phyloP scores from a whole-genome alignment of 2,888 invertebrate genomes.

The Magallana nippona region DNA sequence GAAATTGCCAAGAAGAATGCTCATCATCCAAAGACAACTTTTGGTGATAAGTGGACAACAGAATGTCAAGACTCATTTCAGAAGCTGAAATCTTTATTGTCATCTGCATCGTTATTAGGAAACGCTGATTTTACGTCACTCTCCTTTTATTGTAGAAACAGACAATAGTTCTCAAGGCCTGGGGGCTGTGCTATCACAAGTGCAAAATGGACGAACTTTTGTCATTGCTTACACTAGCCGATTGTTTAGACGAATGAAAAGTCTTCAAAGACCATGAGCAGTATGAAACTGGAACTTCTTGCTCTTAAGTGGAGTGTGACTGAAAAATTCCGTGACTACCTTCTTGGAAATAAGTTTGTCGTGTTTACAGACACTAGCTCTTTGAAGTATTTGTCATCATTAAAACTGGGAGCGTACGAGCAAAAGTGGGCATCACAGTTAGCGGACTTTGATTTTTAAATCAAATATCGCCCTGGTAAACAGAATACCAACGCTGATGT shows the following conservation, averaged over 20 bases:
- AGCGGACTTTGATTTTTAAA: slow-evolving; percentile 47
- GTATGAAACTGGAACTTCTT: too few relatives aligned
- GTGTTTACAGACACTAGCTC: slow-evolving; percentile 45
- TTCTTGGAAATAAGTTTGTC: slow-evolving; percentile 39
- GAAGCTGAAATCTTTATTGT: slow-evolving; percentile 16
- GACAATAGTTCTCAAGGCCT: slow-evolving; percentile 38
- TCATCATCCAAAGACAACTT: neutral
- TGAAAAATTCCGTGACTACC: slow-evolving; percentile 46
- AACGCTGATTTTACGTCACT: slow-evolving; percentile 40
- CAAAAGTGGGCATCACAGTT: slow-evolving; percentile 50
- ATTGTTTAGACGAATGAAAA: too few relatives aligned
- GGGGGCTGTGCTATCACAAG: slow-evolving; percentile 46
- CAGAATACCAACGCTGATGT: slow-evolving; percentile 48
- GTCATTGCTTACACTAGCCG: neutral
- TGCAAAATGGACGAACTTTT: neutral
- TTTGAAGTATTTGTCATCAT: slow-evolving; percentile 30
- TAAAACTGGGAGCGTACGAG: slow-evolving; percentile 43
- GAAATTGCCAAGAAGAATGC: too few relatives aligned
- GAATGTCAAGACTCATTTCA: slow-evolving; percentile 25
- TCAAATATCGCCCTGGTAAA: slow-evolving; percentile 27
- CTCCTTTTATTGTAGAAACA: slow-evolving; percentile 37
- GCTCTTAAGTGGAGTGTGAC: slow-evolving; percentile 35
- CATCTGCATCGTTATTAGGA: slow-evolving; percentile 41
- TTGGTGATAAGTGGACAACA: neutral
- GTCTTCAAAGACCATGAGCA: too few relatives aligned